Evolutionary conservation across 2,797 vertebrate genomes (phyloP), one percentile per base, ranked within the genome.

Genomic region (Arctocebus calabarensis): DNA sequence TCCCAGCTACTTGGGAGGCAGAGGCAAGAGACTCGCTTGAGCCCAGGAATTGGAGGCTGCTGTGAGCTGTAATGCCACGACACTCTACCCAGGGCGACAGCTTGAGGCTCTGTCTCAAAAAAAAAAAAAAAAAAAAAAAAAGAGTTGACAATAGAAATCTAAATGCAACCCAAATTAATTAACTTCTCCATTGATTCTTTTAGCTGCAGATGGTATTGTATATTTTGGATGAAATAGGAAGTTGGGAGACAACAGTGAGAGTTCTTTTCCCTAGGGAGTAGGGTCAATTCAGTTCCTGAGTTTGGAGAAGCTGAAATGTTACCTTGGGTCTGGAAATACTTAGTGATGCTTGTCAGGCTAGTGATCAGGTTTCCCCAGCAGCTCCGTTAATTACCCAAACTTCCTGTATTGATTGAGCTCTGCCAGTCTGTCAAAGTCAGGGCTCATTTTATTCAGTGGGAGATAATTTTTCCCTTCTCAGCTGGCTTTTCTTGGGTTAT

Each of bases 311-410:
- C 45, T 96, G 91, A 85, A 94, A 94, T 95, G 88, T 87, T 95
- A 94, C 82, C 77, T 57, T 84, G 81, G 29, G 59, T 89, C 97
- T 96, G 94, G 88, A 96, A 94, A 95, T 93, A 85, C 73, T 94
- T 87, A 94, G 88, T 40, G 45, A 82, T 84, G 71, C 77, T 94
- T 92, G 86, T 94, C 91, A 95, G 88, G 27, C 81, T 70, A 84
- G 59, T 0, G 85, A 96, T 92, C 78, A 77, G 82, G 59, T 96
- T 84, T 92, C 85, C 40, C 64, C 34, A 87, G 96, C 91, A 96
- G 91, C 68, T 96, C 82, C 89, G 81, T 90, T 96, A 83, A 95
- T 94, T 90, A 77, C 85, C 34, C 88, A 94, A 83, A 92, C 77
- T 84, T 92, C 90, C 85, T 87, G 55, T 87, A 92, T 90, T 55